Evolutionary conservation across 2,797 vertebrate genomes (phyloP).

Genomic region (Phoeniculus purpureus): DNA sequence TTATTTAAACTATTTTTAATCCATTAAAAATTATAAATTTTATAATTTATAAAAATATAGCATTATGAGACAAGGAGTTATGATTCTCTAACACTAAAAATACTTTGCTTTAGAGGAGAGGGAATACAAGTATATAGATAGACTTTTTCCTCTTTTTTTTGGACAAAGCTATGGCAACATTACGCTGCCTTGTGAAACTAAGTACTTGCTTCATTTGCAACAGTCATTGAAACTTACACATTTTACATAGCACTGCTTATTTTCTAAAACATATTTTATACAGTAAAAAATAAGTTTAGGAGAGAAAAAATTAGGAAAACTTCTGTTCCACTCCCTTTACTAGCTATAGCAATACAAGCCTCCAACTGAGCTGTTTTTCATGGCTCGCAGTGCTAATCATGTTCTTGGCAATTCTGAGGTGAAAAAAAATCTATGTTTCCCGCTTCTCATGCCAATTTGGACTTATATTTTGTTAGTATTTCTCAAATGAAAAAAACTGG

Average conservation of each 20-base stretch:
- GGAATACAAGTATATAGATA: not conserved
- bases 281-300: not conserved
- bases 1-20: not conserved
- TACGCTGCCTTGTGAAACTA: not conserved
- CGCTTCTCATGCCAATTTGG: conserved; percentile 11
- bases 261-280: not conserved
- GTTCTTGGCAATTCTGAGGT: conserved; percentile 22
- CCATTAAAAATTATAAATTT: no score
- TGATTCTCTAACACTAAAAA: not conserved
- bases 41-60: not conserved
- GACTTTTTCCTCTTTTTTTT: not conserved
- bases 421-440: conserved; percentile 11
- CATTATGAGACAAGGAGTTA: not conserved
- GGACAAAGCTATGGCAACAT: not conserved
- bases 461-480: conserved; percentile 20
- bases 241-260: not conserved
- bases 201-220: not conserved
- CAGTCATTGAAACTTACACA: not conserved
- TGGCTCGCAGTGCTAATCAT: not conserved
- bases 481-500: conserved; percentile 18
- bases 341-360: not conserved
- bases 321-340: not conserved
- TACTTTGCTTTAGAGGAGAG: not conserved
- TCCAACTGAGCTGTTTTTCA: not conserved
- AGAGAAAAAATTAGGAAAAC: not conserved